A percentile compares a stretch with the other conserved stretches of the same genome.
Evolutionary conservation across 2,797 vertebrate genomes (phyloP).

Genomic region (Clarias platycephalus): DNA sequence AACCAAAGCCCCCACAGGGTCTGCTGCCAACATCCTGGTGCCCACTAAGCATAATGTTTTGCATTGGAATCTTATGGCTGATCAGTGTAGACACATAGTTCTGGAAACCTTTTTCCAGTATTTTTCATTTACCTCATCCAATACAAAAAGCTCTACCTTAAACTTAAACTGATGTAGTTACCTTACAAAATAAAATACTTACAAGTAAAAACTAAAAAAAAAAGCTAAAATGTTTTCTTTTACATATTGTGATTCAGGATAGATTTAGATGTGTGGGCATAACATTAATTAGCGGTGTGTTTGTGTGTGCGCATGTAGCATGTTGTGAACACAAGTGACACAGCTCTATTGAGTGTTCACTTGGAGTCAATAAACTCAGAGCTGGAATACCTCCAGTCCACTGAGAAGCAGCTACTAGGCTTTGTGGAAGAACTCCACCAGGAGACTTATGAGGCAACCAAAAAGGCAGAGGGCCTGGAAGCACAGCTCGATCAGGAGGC

Average conservation of each 20-base stretch:
- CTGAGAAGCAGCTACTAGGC: conserved; percentile 70
- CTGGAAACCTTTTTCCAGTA: too few relatives aligned
- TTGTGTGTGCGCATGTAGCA: conserved; percentile 43
- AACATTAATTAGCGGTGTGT: neutral
- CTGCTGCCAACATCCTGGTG: too few relatives aligned
- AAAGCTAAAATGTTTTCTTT: neutral
- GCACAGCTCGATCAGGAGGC: conserved; percentile 67
- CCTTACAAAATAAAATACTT: neutral
- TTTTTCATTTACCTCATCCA: neutral
- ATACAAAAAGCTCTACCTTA: neutral
- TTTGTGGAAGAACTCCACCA: conserved; percentile 73
- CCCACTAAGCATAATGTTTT: too few relatives aligned
- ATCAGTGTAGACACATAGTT: neutral
- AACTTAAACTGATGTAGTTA: neutral
- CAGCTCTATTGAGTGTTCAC: conserved; percentile 53
- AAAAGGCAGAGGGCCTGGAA: conserved; percentile 68
- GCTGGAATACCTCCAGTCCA: conserved; percentile 71
- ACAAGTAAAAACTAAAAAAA: neutral
- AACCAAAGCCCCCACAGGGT: too few relatives aligned
- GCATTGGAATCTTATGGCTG: too few relatives aligned
- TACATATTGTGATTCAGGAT: neutral
- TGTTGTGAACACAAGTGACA: conserved; percentile 61
- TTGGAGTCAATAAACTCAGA: conserved; percentile 69
- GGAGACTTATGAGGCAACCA: conserved; percentile 61
- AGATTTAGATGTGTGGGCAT: neutral